Evolutionary conservation across 2,888 invertebrate species (phyloP).

Genomic region (Tinea pellionella): DNA sequence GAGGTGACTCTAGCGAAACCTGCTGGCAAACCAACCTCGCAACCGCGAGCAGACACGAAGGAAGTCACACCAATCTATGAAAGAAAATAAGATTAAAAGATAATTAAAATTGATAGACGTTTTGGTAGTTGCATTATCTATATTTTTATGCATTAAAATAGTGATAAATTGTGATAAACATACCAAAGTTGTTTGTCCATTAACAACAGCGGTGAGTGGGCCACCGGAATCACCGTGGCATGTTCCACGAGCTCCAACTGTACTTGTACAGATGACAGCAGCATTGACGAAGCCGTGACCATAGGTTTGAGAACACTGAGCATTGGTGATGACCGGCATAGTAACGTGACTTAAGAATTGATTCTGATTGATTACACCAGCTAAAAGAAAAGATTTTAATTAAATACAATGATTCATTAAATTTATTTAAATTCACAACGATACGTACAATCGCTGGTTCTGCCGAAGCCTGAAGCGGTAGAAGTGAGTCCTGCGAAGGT

Average conservation of each 20-base stretch:
- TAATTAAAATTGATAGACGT: no score
- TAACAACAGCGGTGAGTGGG: constrained; percentile 3
- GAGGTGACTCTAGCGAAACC: constrained; percentile 24
- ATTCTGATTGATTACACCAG: constrained; percentile 24
- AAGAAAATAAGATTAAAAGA: background rate
- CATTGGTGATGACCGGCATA: constrained; percentile 44
- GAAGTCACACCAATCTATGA: constrained; percentile 36
- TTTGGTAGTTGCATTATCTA: no score
- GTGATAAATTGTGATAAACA: background rate
- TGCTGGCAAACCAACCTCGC: constrained; percentile 22
- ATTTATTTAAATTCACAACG: background rate
- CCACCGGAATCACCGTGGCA: constrained; percentile 16
- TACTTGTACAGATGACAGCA: constrained; percentile 7
- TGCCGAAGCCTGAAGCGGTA: constrained; percentile 39
- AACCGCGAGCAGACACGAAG: constrained; percentile 26
- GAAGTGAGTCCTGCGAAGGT: constrained; percentile 14
- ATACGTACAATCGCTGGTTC: constrained; percentile 32
- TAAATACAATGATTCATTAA: background rate
- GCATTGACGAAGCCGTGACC: constrained; percentile 22
- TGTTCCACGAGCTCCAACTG: constrained; percentile 4
- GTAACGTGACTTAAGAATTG: constrained; percentile 48
- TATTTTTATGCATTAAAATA: no score
- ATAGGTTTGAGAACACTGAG: constrained; percentile 30
- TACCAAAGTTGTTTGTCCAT: constrained; percentile 6
- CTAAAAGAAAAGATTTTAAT: constrained; percentile 21